Conservation (phyloP, 2,888 invertebrate genomes). For the Ennomos erosarius region DNA sequence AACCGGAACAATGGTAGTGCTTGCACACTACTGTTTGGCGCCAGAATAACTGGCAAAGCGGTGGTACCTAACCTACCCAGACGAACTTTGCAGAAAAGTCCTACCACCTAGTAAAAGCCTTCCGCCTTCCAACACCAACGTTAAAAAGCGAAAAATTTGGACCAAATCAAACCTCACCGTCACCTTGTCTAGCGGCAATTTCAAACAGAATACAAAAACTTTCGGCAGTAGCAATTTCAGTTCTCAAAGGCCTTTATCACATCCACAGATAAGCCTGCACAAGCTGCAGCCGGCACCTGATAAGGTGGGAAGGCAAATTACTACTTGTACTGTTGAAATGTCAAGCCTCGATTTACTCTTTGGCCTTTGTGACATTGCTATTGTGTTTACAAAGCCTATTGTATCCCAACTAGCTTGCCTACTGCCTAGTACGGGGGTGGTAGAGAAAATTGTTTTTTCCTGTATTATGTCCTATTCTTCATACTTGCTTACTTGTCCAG, state of each 20-base stretch:
- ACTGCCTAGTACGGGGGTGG: too few species aligned
- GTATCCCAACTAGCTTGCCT: too few species aligned
- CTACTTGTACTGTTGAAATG: constrained; percentile 2
- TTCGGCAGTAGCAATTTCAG: constrained; percentile 11
- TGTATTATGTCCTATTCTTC: too few species aligned
- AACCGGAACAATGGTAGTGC: too few species aligned
- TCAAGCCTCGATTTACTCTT: constrained; percentile 7
- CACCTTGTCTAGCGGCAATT: background rate
- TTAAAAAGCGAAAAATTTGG: background rate
- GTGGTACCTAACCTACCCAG: too few species aligned
- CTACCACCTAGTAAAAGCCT: too few species aligned
- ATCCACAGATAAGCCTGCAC: constrained; percentile 7
- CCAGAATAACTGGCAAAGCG: too few species aligned
- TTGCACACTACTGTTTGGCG: too few species aligned
- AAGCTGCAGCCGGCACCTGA: constrained; percentile 2
- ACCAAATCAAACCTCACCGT: constrained; percentile 1
- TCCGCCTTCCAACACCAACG: too few species aligned
- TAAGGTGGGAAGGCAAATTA: constrained; percentile 15
- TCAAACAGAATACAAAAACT: constrained; percentile 23
- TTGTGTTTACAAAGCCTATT: constrained; percentile 33
- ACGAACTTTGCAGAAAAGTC: too few species aligned
- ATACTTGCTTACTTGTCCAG: too few species aligned
- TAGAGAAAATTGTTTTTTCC: too few species aligned
- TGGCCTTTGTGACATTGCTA: constrained; percentile 33
- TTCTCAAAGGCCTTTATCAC: constrained; percentile 6